These are phyloP conservation scores for Cyrtonyx montezumae DNA, from an alignment of 2,113 vertebrate genomes.

Conservation along the genomic window DNA sequence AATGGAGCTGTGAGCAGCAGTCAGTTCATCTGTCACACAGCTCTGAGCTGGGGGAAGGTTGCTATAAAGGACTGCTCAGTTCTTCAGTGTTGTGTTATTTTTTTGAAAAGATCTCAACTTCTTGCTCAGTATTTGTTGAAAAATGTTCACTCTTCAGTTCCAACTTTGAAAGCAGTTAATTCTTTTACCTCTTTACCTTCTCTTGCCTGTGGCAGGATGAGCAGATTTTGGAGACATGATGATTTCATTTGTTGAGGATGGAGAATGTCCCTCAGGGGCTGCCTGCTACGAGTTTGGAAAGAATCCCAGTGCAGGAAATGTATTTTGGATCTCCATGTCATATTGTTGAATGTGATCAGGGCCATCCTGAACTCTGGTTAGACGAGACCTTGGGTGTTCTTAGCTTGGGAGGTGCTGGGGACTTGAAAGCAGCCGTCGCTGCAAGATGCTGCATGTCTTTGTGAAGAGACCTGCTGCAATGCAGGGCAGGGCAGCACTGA, in stretches of 20 bases:
- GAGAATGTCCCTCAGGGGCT: slow-evolving; percentile 16
- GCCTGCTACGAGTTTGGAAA: slow-evolving; percentile 22
- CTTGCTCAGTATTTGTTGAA: background rate
- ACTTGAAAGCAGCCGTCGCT: slow-evolving; percentile 24
- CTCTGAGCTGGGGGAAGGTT: background rate
- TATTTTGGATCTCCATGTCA: slow-evolving; percentile 23
- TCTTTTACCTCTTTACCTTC: background rate
- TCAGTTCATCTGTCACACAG: rapidly evolving
- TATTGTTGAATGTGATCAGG: slow-evolving; percentile 22
- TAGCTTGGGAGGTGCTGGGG: background rate
- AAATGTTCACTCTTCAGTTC: background rate
- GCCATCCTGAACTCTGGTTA: slow-evolving; percentile 28
- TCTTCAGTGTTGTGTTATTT: background rate
- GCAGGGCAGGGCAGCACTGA: background rate
- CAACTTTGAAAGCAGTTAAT: background rate
- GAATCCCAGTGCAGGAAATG: slow-evolving; percentile 23
- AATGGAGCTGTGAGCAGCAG: background rate
- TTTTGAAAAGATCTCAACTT: background rate
- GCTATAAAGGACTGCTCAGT: background rate
- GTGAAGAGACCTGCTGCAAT: background rate
- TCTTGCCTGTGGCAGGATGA: background rate
- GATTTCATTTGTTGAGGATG: slow-evolving; percentile 23
- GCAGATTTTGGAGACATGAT: slow-evolving; percentile 7
- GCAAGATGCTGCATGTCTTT: slow-evolving; percentile 3
- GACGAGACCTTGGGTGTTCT: slow-evolving; percentile 60